These are phyloP conservation scores for Ethmia dodecea DNA, from an alignment of 2,888 invertebrate genomes.

Conservation along the genomic window DNA sequence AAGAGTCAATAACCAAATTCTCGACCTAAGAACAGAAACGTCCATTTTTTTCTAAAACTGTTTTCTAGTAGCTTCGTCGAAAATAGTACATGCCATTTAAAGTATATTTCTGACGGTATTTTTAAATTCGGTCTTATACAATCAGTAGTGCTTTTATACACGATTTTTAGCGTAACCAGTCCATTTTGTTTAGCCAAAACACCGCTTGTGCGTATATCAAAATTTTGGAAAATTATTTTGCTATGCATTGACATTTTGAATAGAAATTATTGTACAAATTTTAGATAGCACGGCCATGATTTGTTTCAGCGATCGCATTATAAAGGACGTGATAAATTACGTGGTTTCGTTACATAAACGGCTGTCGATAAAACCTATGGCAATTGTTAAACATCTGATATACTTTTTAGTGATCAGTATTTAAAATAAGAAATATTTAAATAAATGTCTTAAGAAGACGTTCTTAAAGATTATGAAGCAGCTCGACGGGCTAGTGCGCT, in stretches of 20 bases:
- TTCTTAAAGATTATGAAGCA: slow-evolving; percentile 37
- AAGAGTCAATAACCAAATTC: slow-evolving; percentile 62
- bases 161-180: slow-evolving; percentile 71
- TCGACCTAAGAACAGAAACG: slow-evolving; percentile 75
- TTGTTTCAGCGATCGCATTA: slow-evolving; percentile 48
- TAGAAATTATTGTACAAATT: slow-evolving; percentile 45
- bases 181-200: slow-evolving; percentile 76
- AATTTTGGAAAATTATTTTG: slow-evolving; percentile 66
- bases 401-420: slow-evolving; percentile 50
- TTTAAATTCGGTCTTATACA: slow-evolving; percentile 70
- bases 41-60: slow-evolving; percentile 75
- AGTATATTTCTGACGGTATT: slow-evolving; percentile 71
- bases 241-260: slow-evolving; percentile 58
- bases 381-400: slow-evolving; percentile 33
- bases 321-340: slow-evolving; percentile 48
- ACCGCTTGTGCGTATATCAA: slow-evolving; percentile 63
- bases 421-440: slow-evolving; percentile 46
- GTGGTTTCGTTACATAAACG: slow-evolving; percentile 33
- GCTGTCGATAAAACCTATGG: slow-evolving; percentile 17
- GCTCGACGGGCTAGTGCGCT: slow-evolving; percentile 40
- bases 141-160: slow-evolving; percentile 75
- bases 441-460: slow-evolving; percentile 59
- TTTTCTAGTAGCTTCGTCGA: slow-evolving; percentile 70
- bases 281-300: slow-evolving; percentile 43
- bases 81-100: slow-evolving; percentile 64